phyloP scores from a whole-genome alignment of 2,113 vertebrate species.

The Furnarius figulus region DNA sequence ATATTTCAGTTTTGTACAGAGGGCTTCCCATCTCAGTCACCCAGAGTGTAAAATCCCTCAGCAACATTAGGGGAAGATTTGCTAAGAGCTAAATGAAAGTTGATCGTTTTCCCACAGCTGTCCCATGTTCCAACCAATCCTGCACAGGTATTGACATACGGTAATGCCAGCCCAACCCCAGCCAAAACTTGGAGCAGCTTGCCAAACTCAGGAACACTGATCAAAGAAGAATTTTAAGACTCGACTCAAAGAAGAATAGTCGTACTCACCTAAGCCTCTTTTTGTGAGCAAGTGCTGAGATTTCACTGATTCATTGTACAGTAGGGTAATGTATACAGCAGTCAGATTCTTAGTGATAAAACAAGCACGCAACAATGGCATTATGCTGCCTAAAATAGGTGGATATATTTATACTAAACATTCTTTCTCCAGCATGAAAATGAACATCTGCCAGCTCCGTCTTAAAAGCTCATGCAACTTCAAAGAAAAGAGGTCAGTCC shows the following conservation, averaged over 20 bases:
- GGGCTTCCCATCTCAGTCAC: background rate
- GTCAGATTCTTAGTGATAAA: background rate
- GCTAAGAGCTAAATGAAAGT: slow-evolving; percentile 16
- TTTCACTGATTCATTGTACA: background rate
- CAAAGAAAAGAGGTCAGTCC: background rate
- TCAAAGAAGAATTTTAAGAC: background rate
- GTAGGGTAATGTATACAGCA: background rate
- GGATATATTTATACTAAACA: background rate
- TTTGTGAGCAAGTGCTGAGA: slow-evolving; percentile 4
- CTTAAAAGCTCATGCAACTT: background rate
- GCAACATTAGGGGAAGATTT: background rate
- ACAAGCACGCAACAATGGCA: background rate
- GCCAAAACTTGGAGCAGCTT: background rate
- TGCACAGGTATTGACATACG: background rate
- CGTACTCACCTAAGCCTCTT: background rate
- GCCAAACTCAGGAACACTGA: background rate
- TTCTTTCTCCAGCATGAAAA: background rate
- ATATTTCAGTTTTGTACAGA: background rate
- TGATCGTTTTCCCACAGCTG: background rate
- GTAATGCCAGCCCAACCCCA: background rate
- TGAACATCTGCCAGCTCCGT: background rate
- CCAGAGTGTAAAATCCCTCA: background rate
- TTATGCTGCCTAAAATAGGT: slow-evolving; percentile 9
- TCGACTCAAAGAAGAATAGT: background rate
- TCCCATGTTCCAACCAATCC: background rate